Evolutionary conservation across 2,888 invertebrate species (phyloP).

Genomic region (Agrotis puta): DNA sequence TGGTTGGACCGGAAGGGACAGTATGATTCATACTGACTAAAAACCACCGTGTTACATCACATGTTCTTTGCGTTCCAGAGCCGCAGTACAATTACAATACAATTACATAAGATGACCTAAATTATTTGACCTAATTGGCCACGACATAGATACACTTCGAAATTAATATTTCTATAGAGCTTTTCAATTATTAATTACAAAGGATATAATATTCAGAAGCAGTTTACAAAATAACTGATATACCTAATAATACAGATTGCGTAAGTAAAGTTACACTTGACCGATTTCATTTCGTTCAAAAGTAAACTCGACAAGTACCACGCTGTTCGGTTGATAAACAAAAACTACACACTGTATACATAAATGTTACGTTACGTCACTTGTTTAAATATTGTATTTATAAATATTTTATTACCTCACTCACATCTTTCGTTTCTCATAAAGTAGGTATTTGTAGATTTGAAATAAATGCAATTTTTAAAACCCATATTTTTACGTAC

Average conservation of each 20-base stretch:
- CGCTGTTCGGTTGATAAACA: not conserved
- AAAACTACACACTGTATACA: not conserved
- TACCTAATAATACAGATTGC: not conserved
- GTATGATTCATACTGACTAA: too few species aligned
- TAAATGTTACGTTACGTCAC: conserved; percentile 7
- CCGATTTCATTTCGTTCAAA: not conserved
- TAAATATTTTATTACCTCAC: conserved; percentile 5
- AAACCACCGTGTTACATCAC: too few species aligned
- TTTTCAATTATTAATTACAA: not conserved
- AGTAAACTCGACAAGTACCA: not conserved
- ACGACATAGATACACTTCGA: too few species aligned
- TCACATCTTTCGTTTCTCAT: conserved; percentile 1
- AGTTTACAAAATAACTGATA: not conserved
- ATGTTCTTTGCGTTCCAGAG: too few species aligned
- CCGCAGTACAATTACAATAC: too few species aligned
- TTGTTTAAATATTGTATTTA: not conserved
- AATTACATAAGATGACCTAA: too few species aligned
- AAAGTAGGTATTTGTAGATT: conserved; percentile 17
- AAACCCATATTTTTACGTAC: conserved; percentile 27
- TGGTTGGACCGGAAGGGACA: too few species aligned
- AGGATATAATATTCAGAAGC: not conserved
- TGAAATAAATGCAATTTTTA: conserved; percentile 23
- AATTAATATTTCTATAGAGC: not conserved
- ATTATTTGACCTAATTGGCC: too few species aligned
- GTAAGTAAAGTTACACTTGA: not conserved